Evolutionary conservation across 2,888 invertebrate species (phyloP), one percentile per base, ranked within the genome.

Genomic region (Cephus spinipes): DNA sequence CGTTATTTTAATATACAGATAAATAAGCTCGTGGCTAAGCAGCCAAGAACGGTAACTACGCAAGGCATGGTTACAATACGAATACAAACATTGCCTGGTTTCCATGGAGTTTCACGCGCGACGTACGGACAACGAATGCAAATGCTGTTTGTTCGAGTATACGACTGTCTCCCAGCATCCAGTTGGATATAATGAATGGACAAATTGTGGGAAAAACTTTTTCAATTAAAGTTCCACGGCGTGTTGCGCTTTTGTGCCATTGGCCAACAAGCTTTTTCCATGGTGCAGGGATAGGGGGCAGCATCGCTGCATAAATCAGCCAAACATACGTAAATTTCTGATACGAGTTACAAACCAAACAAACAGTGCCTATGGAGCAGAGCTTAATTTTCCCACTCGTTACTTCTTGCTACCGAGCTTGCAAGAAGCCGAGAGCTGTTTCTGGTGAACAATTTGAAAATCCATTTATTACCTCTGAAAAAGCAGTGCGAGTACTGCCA

Each of bases 151-250:
- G 55, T 55, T 55, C 55, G 55, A 23, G 55, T 55, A 55, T 55
- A 23, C 55, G 23, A 55, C 55, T 55, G 23, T 55, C 55, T 55
- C 55, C 55, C 55, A 55, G 55, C 23, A 55, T 55, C 55, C 23
- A 9, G 31, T 71, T 31, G 71, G 3, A 81, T 82, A 85, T 88
- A 90, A 88, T 86, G 86, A 88, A 88, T 84, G 85, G 84, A 86
- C 85, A 87, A 89, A 89, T 87, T 89, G 85, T 85, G 81, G 80
- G 76, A 81, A 82, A 85, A 90, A 90, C 84, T 90, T 90, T 90
- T 90, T 88, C 89, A 89, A 90, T 90, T 90, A 90, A 89, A 90
- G 81, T 86, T 86, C 80, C 55, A 55, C 55, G 55, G 9, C 23
- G 55, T 23, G 23, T 15, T 55, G 55, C 23, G 55, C 74, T 34